Evolutionary conservation across 2,113 vertebrate genomes (phyloP).

Genomic region (Caloenas nicobarica): DNA sequence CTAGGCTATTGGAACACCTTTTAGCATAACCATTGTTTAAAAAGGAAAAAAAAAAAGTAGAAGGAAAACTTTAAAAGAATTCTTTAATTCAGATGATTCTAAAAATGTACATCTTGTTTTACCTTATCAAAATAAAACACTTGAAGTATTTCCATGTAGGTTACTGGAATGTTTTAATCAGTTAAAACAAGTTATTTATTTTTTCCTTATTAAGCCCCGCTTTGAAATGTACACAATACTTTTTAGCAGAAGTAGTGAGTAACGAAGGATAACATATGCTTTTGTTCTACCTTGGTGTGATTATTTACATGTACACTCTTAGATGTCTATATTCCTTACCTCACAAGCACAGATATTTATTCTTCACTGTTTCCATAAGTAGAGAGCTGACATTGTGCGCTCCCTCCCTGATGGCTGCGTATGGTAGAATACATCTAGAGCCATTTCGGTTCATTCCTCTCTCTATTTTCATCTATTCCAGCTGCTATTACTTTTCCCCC

Average conservation of each 20-base stretch:
- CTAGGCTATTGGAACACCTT: not conserved
- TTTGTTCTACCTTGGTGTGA: not conserved
- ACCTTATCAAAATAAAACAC: not conserved
- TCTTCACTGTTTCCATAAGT: not conserved
- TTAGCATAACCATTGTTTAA: not conserved
- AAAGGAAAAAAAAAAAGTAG: not conserved
- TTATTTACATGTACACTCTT: not conserved
- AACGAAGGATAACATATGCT: not conserved
- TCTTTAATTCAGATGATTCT: not conserved
- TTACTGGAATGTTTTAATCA: not conserved
- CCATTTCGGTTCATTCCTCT: not conserved
- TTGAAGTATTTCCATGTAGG: not conserved
- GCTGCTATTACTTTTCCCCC: not conserved
- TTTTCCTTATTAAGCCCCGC: not conserved
- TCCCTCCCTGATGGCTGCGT: not conserved
- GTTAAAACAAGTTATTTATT: not conserved
- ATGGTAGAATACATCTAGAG: not conserved
- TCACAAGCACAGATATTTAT: not conserved
- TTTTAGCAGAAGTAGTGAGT: not conserved
- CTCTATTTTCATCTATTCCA: not conserved
- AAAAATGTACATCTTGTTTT: not conserved
- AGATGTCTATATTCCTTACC: not conserved
- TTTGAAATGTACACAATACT: not conserved
- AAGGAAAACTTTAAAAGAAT: not conserved
- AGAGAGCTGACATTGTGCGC: not conserved